Evolutionary conservation across 2,797 vertebrate genomes (phyloP).

Genomic region (Siniperca undulata): DNA sequence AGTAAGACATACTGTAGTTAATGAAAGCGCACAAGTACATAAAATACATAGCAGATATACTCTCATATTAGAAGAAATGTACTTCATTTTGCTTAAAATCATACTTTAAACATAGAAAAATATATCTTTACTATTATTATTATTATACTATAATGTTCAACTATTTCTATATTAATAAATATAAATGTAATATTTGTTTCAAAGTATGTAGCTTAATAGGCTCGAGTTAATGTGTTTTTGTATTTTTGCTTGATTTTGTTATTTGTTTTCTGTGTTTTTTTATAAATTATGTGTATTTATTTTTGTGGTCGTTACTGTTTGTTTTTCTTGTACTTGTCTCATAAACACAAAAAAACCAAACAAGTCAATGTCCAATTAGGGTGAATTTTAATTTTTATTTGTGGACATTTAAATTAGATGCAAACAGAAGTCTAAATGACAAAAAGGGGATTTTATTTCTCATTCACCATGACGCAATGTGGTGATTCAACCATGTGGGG

Average conservation of each 20-base stretch:
- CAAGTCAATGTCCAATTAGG: background rate
- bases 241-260: background rate
- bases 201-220: background rate
- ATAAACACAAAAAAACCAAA: background rate
- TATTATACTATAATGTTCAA: background rate
- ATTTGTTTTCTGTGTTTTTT: background rate
- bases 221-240: background rate
- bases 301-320: background rate
- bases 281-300: background rate
- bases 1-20: background rate
- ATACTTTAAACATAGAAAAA: background rate
- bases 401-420: background rate
- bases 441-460: background rate
- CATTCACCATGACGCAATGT: background rate
- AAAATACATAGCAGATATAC: background rate
- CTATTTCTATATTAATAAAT: background rate
- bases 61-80: background rate
- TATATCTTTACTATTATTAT: too few relatives aligned
- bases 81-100: background rate
- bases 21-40: background rate
- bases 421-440: too few relatives aligned
- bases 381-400: background rate
- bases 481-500: background rate
- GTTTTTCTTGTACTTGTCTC: background rate
- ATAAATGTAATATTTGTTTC: conserved; percentile 1